Conservation (phyloP, 2,113 vertebrate species). For the Lagopus muta region DNA sequence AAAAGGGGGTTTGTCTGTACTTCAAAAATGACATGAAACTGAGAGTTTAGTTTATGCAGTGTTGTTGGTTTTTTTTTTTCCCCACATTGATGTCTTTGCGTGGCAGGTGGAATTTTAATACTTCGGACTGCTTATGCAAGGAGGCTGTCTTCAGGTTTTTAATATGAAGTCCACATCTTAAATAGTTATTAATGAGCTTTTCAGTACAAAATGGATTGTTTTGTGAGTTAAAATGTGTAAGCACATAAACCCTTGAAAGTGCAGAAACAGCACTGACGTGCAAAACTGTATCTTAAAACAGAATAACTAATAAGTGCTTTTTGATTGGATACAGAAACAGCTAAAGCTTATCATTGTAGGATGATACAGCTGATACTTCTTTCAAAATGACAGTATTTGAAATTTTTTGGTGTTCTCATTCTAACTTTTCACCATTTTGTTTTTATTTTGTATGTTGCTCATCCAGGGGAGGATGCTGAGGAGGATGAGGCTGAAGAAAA, state of each 20-base stretch:
- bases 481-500: constrained; percentile 98
- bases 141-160: neutral
- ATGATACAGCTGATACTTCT: neutral
- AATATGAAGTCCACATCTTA: neutral
- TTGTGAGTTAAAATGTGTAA: neutral
- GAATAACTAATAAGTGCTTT: neutral
- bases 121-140: neutral
- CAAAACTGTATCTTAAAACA: neutral
- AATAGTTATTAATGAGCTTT: neutral
- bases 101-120: neutral
- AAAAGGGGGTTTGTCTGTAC: neutral
- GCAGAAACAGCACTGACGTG: neutral
- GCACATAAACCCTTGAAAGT: neutral
- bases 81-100: neutral
- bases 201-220: neutral
- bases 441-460: neutral
- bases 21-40: neutral
- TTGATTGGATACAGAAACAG: neutral
- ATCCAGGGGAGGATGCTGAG: constrained; percentile 89
- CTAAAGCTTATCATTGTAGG: neutral
- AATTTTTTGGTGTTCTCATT: neutral
- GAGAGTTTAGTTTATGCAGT: neutral
- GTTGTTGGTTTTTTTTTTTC: neutral
- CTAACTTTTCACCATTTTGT: neutral
- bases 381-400: neutral